Evolutionary conservation across 2,113 vertebrate species (phyloP), one percentile per base, ranked within the genome.

Genomic region (Puffinus mauretanicus): DNA sequence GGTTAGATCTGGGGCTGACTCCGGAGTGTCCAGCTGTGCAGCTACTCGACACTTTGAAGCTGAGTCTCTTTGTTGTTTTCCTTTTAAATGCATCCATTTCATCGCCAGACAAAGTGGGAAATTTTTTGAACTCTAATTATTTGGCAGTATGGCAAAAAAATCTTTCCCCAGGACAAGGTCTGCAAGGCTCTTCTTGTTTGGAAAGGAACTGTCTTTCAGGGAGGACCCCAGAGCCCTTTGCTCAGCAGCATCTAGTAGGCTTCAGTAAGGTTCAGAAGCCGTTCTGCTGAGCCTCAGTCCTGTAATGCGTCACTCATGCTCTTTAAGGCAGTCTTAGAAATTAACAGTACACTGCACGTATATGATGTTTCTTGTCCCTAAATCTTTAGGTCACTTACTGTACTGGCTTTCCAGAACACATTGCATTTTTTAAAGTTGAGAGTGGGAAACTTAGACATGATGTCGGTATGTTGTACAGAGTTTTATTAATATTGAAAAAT

Each of bases 181-280:
- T 91, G 34, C 21, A 46, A 86, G 38, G 20, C 38, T 76, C 42
- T 58, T 73, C 40, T 79, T 30, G 8, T 55, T 51, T 77, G 71
- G 76, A 60, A 51, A 69, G 54, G 29, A 60, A 7, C 20, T 87
- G 38, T 75, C 47, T 85, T 69, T 82, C 47, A 69, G 46, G 36
- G 20, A 44, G 52, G 40, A 87, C 30, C 19, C 46, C 34, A 40
- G 44, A 93, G 62, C 46, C 44, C 40, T 89, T 91, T 87, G 20
- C 72, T 88, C 46, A 78, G 69, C 61, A 84, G 64, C 51, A 58
- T 83, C 49, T 82, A 67, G n/a, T 75, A 75, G 80, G 72, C 51
- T 81, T 81, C 83, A 67, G n/a, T 47, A 82, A 72, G 52, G 47
- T 55, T 95, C 65, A 94, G 91, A 78, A 91, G 47, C 55, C 7